Evolutionary conservation across 2,797 vertebrate genomes (phyloP).

Genomic region (Poeciliopsis turneri): DNA sequence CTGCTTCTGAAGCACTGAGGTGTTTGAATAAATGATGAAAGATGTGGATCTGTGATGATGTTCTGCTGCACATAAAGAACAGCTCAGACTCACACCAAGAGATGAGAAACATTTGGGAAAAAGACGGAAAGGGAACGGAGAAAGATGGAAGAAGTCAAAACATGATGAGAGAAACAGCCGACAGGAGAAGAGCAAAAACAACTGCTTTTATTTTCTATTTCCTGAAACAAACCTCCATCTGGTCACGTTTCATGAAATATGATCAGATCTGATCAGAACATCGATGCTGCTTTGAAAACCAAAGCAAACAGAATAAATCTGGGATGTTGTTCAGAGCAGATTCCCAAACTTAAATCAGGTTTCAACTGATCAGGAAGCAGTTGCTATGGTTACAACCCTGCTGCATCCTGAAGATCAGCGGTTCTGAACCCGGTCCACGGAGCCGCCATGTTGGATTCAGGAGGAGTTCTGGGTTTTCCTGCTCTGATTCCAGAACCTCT

Average conservation of each 20-base stretch:
- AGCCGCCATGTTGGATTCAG: background rate
- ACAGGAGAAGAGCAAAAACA: background rate
- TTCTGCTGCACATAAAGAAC: background rate
- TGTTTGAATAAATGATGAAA: conserved; percentile 3
- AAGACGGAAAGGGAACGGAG: background rate
- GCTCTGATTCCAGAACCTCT: background rate
- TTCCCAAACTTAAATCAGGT: background rate
- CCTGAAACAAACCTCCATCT: background rate
- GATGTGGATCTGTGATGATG: background rate
- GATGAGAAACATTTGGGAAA: background rate
- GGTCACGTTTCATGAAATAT: background rate
- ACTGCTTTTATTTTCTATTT: background rate
- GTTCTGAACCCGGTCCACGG: too few relatives aligned
- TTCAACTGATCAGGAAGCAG: background rate
- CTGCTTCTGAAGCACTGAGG: background rate
- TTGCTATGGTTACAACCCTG: background rate
- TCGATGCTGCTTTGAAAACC: too few relatives aligned
- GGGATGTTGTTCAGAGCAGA: background rate
- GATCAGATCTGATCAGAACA: background rate
- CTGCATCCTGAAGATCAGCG: background rate
- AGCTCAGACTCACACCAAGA: background rate
- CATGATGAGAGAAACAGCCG: background rate
- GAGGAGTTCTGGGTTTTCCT: background rate
- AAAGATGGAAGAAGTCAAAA: background rate
- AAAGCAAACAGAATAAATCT: background rate